phyloP scores from a whole-genome alignment of 2,113 vertebrate species.

The Plectropomus leopardus region DNA sequence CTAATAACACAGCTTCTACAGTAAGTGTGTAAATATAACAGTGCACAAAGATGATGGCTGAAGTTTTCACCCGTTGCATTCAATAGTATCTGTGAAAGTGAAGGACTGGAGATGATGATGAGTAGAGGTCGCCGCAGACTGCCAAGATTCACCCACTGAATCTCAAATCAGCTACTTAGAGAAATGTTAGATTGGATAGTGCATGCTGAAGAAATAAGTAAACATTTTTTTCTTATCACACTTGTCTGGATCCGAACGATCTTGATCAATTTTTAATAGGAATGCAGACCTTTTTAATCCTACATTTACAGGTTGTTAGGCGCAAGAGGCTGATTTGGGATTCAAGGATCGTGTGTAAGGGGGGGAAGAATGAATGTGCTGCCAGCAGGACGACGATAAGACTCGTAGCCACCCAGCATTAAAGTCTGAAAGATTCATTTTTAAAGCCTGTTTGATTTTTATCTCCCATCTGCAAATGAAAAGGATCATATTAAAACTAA shows the following conservation, averaged over 20 bases:
- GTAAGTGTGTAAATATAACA: neutral
- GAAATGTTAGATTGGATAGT: too few species aligned
- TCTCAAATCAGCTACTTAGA: conserved; percentile 56
- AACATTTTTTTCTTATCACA: too few species aligned
- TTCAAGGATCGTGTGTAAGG: conserved; percentile 45
- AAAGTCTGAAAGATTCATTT: neutral
- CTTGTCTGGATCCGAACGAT: too few species aligned
- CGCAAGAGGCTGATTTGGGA: conserved; percentile 42
- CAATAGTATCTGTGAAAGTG: neutral
- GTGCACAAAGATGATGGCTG: neutral
- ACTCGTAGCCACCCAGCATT: conserved; percentile 36
- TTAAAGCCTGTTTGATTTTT: conserved; percentile 10
- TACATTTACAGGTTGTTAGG: neutral
- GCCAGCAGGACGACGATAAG: conserved; percentile 60
- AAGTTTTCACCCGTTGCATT: neutral
- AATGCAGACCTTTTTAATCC: neutral
- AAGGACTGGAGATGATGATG: neutral
- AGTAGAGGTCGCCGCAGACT: conserved; percentile 13
- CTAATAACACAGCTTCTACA: neutral
- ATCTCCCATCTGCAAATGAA: conserved; percentile 11
- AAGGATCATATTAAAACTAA: conserved; percentile 19
- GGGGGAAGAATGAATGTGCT: conserved; percentile 13
- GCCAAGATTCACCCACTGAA: conserved; percentile 51
- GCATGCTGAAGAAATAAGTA: too few species aligned
- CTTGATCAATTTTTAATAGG: too few species aligned